Base-by-base conservation (phyloP, 1,140 invertebrate genomes). In the Brachionus plicatilis region DNA sequence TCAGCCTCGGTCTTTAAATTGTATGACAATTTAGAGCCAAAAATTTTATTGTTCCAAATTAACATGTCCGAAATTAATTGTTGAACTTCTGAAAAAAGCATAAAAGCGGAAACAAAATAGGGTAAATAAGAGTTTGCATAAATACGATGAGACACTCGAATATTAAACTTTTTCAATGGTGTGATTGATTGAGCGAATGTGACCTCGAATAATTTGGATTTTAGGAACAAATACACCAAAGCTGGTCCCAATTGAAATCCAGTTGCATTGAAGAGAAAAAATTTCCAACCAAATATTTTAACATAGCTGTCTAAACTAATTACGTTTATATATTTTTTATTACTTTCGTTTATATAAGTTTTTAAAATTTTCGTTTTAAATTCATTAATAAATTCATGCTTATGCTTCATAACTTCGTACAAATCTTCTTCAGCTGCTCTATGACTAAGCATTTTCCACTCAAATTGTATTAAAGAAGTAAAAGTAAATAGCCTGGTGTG, bases 161-260 rank as follows among this genome's bases (percentile, higher is more conserved):
- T 95, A 0, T 94, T 85, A 8, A 96, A 87, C 0, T 95, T 94
- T 65, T 93, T 93, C 0, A 95, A 84, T 0, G 95, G 95, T 0
- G 93, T 95, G 0, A 96, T 92, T 0, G 92, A 93, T 88, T 96
- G 95, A 0, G 94, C 87, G 11, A 95, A 92, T 56, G 92, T 91
- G 27, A 94, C 91, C 0, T 83, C 37, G 53, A 94, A 88, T 11
- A 91, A 85, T 0, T 87, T 86, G 0, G 92, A 92, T 0, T 92
- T 86, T 75, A 96, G 89, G 33, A 89, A 86, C 0, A 95, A 87
- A 60, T 94, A 92, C 0, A 96, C 94, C 83, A 94, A 93, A 1
- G 92, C 93, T 0, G 94, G 94, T 0, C 94, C 94, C 70, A 94
- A 93, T 93, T 95, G 89, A 29, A 88, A 88, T 53, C 82, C 82